These are phyloP conservation scores for Nestor notabilis DNA, from an alignment of 2,113 vertebrate species.

Conservation along the genomic window DNA sequence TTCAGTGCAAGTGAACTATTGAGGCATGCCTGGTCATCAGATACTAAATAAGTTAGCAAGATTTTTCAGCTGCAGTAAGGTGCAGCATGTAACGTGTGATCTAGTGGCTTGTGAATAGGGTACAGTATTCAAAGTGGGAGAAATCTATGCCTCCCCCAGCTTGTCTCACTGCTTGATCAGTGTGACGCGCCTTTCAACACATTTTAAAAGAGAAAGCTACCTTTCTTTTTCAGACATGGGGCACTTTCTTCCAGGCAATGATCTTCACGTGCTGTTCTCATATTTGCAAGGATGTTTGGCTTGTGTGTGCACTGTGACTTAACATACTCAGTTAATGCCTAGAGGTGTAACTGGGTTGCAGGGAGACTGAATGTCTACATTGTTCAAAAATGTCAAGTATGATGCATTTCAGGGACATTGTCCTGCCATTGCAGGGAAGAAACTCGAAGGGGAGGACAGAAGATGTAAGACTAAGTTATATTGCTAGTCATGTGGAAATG, in stretches of 20 bases:
- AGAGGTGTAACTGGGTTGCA: background rate
- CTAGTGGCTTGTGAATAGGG: background rate
- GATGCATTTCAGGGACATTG: background rate
- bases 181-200: background rate
- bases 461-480: background rate
- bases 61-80: background rate
- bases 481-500: background rate
- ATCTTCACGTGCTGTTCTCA: background rate
- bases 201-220: background rate
- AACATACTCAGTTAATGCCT: background rate
- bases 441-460: background rate
- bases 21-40: background rate
- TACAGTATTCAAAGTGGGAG: background rate
- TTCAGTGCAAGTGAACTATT: background rate
- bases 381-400: background rate
- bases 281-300: background rate
- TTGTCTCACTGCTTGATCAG: background rate
- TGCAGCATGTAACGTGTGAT: background rate
- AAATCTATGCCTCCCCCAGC: background rate
- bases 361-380: background rate
- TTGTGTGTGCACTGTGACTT: fast-evolving
- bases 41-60: background rate
- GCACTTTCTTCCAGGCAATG: background rate
- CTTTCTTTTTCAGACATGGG: background rate
- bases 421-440: background rate